Evolutionary conservation across 2,888 invertebrate species (phyloP), one percentile per base, ranked within the genome.

Genomic region (Yponomeuta sedellus): DNA sequence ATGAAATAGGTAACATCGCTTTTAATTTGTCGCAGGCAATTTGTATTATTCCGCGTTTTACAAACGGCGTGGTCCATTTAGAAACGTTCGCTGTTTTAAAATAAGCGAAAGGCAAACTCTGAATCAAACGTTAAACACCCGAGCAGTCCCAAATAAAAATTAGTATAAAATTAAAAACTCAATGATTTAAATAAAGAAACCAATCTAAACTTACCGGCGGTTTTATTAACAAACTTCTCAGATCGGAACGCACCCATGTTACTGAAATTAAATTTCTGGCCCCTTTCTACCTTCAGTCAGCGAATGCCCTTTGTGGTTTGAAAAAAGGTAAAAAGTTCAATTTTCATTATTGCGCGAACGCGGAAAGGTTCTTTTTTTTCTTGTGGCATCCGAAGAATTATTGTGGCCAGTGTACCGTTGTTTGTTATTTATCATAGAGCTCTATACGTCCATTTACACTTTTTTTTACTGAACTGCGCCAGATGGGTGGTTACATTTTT

Each of bases 131-230:
- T 34, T 8, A 34, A 34, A 2, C 34, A 34, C 5, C 44, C 5
- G 44, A 3, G 5, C 12, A 52, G 16, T 52, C 5, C 44, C 12
- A 12, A 52, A 52, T 5, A 12, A 16, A 52, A 52, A 52, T 52
- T 16, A 3, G 44, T 16, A 52, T 16, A 16, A 6, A 52, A 52
- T 52, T 52, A 16, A 52, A 52, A 34, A 62, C 10, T 10, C 34
- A 62, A 39, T n/a, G 39, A 62, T 39, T 62, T 62, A 19, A 62
- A 39, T 39, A n/a, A 66, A 66, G 66, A 66, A 69, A 57, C 62
- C 69, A 68, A 69, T 69, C 66, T 58, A 66, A 68, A 67, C 56
- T 68, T 69, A 52, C 40, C 11, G 28, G 52, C 59, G 61, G 22
- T 64, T 64, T 64, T 44, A 64, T 64, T 64, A 64, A 28, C 25